Percentiles rank a stretch among this genome's conserved stretches.
These are phyloP conservation scores for Amiota mariae DNA, from an alignment of 2,888 invertebrate species.

Conservation along the genomic window DNA sequence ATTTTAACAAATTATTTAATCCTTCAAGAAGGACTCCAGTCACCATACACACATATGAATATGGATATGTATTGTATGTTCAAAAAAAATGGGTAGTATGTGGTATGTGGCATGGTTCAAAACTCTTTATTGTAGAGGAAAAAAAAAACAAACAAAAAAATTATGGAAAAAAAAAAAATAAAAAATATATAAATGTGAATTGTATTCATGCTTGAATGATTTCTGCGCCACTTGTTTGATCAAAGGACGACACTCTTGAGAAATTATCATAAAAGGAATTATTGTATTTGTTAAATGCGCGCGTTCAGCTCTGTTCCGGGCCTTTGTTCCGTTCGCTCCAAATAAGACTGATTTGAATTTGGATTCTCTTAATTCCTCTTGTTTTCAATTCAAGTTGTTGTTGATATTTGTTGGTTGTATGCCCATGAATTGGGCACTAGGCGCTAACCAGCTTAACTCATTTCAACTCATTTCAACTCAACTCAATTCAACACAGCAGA, in stretches of 20 bases:
- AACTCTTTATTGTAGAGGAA: constrained; percentile 9
- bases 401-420: not conserved
- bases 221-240: constrained; percentile 67
- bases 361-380: too few relatives aligned
- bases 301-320: not conserved
- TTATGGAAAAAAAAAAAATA: not conserved
- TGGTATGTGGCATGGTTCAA: too few relatives aligned
- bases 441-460: not conserved
- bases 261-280: constrained; percentile 72
- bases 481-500: not conserved
- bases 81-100: constrained; percentile 2
- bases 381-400: not conserved
- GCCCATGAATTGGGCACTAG: constrained; percentile 22
- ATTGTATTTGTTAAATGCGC: constrained; percentile 27
- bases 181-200: too few relatives aligned
- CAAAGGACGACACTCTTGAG: constrained; percentile 73
- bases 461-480: not conserved
- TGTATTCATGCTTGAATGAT: constrained; percentile 71
- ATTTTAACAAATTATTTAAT: constrained; percentile 68
- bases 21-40: constrained; percentile 48
- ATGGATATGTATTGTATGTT: constrained; percentile 33
- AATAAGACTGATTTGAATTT: too few relatives aligned
- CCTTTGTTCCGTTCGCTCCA: not conserved
- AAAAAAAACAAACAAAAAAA: constrained; percentile 40
- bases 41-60: constrained; percentile 4